Evolutionary conservation across 2,113 vertebrate species (phyloP), one percentile per base, ranked within the genome.

Genomic region (Ciconia stormi): DNA sequence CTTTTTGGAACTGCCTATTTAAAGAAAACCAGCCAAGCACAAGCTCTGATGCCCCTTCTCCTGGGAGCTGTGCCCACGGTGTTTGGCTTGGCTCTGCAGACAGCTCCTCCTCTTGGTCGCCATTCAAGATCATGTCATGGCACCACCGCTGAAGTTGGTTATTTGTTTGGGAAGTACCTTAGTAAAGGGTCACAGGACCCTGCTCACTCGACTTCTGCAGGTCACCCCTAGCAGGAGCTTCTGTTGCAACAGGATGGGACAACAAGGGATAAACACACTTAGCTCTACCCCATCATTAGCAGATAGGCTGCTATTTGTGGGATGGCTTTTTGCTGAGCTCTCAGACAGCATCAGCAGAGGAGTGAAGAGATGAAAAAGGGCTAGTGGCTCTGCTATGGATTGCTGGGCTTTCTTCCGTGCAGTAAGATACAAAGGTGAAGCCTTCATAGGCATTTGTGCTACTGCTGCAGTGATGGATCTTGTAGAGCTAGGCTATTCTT

Each of bases 301-400:
- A 82, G 52, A 62, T 40, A 80, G 40, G 55, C 85, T 92, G 70
- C 86, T 94, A 47, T 94, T 97, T 95, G 95, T 84, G 80, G 90
- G 30, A 11, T 84, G 44, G 29, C 36, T 83, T 93, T 89, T 85
- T 95, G 92, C 90, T 94, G 87, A 94, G 81, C 59, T 84, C 77
- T 96, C 76, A 25, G 21, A 46, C 42, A 90, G 40, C 59, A 91
- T 58, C 84, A 82, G 42, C 50, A 91, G 58, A 71, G 38, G 16
- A 70, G 7, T 8, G 8, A 50, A 71, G 18, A 25, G 26, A 36
- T 65, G 20, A 49, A 76, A 82, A 83, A 87, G 9, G 27, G 17
- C 49, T 82, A 19, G 23, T 7, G 6, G 62, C 49, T 73, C 29
- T 89, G 36, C n/a, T 53, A 56, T 7, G 3, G 8, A 50, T 69